phyloP scores from a whole-genome alignment of 2,113 vertebrate genomes.

The Daubentonia madagascariensis region DNA sequence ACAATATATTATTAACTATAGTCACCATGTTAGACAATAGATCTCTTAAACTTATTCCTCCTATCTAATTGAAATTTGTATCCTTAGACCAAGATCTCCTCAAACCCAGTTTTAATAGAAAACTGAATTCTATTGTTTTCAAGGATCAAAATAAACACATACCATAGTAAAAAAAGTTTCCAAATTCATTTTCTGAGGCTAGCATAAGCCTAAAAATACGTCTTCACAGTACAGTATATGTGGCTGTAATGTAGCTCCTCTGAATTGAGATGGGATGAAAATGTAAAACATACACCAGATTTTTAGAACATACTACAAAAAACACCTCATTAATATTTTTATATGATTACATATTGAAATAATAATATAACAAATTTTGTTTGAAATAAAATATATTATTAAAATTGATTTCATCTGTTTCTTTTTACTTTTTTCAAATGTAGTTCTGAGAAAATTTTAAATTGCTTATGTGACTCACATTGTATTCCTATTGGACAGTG shows the following conservation, averaged over 20 bases:
- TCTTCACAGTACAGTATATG: background rate
- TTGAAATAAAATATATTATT: background rate
- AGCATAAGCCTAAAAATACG: background rate
- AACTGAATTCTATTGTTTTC: background rate
- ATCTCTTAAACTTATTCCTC: background rate
- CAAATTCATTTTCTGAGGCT: background rate
- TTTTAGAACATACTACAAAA: background rate
- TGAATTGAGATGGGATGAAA: background rate
- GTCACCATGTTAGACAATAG: background rate
- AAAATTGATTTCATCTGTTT: background rate
- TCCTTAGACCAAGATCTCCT: background rate
- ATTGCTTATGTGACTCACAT: background rate
- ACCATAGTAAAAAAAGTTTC: background rate
- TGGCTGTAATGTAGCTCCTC: background rate
- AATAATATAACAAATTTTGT: too few relatives aligned
- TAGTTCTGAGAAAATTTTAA: background rate
- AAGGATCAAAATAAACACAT: background rate
- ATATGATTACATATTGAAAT: background rate
- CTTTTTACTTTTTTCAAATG: background rate
- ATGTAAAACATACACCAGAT: background rate
- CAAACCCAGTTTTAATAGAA: background rate
- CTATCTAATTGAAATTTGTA: background rate
- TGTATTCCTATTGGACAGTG: background rate
- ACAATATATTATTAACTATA: background rate
- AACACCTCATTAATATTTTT: background rate